A percentile compares a stretch with the other conserved stretches of the same genome.
Evolutionary conservation across 2,113 vertebrate genomes (phyloP).

Genomic region (Sterna hirundo): DNA sequence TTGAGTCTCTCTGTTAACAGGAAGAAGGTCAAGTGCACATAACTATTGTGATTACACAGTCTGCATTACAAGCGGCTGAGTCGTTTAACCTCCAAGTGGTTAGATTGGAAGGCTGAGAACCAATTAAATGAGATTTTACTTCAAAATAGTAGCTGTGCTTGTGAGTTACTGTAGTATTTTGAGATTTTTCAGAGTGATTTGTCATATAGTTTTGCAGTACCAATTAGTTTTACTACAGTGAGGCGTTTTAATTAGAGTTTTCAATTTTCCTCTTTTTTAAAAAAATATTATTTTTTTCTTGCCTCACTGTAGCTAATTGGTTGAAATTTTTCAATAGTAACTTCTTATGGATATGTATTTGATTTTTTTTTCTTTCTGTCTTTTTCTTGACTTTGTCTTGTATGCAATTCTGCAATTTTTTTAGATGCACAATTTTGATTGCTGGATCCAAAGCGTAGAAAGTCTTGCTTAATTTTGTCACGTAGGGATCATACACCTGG

Average conservation of each 20-base stretch:
- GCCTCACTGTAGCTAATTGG: neutral
- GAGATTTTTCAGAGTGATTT: neutral
- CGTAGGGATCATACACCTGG: neutral
- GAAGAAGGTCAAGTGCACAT: slow-evolving; percentile 71
- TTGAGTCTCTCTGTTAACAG: slow-evolving; percentile 76
- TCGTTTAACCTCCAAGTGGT: slow-evolving; percentile 67
- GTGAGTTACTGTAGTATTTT: slow-evolving; percentile 52
- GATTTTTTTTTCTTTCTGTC: neutral
- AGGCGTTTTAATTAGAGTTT: neutral
- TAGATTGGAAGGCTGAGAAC: slow-evolving; percentile 65
- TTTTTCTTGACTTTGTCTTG: neutral
- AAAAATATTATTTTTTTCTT: neutral
- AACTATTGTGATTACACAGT: slow-evolving; percentile 26
- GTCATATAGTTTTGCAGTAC: slow-evolving; percentile 9
- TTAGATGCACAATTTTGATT: neutral
- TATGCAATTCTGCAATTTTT: neutral
- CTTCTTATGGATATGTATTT: neutral
- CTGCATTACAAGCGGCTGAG: slow-evolving; percentile 69
- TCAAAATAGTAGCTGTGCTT: slow-evolving; percentile 74
- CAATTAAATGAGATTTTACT: slow-evolving; percentile 79
- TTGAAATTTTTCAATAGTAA: neutral
- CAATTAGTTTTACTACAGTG: neutral
- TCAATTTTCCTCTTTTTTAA: neutral
- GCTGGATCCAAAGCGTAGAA: neutral
- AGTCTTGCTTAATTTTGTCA: neutral